Evolutionary conservation across 2,797 vertebrate genomes (phyloP).

Genomic region (Hafferia zeledoni): DNA sequence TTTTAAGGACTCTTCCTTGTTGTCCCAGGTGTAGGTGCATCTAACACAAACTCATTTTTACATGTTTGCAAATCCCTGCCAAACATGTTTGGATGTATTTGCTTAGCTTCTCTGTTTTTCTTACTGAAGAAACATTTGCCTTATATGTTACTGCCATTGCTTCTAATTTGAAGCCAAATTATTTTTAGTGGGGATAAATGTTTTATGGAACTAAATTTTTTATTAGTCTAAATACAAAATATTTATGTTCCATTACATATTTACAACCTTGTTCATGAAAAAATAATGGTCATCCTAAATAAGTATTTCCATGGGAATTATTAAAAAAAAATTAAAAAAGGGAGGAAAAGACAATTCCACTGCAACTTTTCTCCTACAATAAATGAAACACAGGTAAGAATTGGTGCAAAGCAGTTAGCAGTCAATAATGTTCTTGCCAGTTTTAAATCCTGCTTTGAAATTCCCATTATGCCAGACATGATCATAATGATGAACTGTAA

Average conservation of each 20-base stretch:
- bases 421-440: neutral
- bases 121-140: neutral
- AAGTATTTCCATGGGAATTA: conserved; percentile 45
- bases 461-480: neutral
- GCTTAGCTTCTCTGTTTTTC: neutral
- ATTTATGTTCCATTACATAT: conserved; percentile 64
- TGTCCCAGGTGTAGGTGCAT: neutral
- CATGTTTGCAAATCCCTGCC: neutral
- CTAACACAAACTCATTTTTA: neutral
- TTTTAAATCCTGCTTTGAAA: conserved; percentile 15
- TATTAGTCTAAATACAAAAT: conserved; percentile 66
- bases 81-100: neutral
- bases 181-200: conserved; percentile 54
- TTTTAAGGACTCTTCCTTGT: neutral
- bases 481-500: neutral
- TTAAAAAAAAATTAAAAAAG: neutral
- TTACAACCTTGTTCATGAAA: conserved; percentile 60
- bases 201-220: conserved; percentile 67
- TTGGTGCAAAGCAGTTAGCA: neutral
- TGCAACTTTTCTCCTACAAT: neutral
- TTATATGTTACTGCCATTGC: conserved; percentile 14
- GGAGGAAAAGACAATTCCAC: neutral
- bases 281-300: conserved; percentile 44
- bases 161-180: conserved; percentile 36
- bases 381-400: neutral